phyloP scores from a whole-genome alignment of 1,140 invertebrate species.

The Drosophila leontia region DNA sequence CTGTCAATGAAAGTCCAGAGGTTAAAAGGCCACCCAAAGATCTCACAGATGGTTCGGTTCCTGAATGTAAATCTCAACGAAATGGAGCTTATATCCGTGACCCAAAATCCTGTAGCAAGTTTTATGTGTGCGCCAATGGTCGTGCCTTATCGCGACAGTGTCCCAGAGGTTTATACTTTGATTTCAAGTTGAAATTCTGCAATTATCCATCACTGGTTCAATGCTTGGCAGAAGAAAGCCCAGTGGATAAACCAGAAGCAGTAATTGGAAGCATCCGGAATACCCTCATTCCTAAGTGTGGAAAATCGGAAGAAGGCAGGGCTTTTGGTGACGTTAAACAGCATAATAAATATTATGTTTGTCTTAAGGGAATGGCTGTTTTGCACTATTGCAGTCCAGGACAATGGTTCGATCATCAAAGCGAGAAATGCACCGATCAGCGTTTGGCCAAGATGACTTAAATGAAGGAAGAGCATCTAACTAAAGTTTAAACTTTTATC shows the following conservation, averaged over 20 bases:
- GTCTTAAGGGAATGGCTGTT: slow-evolving; percentile 27
- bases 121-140: slow-evolving; percentile 60
- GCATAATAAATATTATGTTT: slow-evolving; percentile 60
- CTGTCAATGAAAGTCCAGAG: background rate
- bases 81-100: slow-evolving; percentile 52
- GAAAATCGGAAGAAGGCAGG: slow-evolving; percentile 11
- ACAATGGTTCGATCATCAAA: slow-evolving; percentile 49
- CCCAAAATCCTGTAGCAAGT: slow-evolving; percentile 52
- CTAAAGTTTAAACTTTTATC: background rate
- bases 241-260: background rate
- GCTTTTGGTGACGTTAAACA: slow-evolving; percentile 30
- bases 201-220: slow-evolving; percentile 46
- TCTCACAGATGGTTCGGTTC: background rate
- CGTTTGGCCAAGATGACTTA: slow-evolving; percentile 21
- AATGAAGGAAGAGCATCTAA: background rate
- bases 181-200: slow-evolving; percentile 34
- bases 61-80: slow-evolving; percentile 25
- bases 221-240: slow-evolving; percentile 18
- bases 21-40: background rate
- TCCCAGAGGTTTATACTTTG: slow-evolving; percentile 55
- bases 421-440: slow-evolving; percentile 35
- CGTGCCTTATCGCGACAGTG: slow-evolving; percentile 45
- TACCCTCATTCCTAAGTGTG: slow-evolving; percentile 5
- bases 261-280: background rate
- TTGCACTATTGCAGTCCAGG: slow-evolving; percentile 54